Conservation (phyloP, 2,797 vertebrate species). For the Vireo griseus region DNA sequence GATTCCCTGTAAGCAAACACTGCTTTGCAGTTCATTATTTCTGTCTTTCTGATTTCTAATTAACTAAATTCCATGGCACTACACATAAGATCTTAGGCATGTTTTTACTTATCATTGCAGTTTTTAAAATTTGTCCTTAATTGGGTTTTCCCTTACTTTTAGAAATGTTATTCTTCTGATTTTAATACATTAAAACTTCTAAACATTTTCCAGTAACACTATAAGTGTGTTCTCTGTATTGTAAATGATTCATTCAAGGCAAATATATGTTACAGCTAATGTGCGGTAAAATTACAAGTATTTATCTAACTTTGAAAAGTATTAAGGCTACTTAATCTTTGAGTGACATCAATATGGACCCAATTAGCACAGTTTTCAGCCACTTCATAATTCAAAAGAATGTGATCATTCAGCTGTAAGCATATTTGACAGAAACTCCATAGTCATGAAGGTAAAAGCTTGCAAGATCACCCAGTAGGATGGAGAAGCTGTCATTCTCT, state of each 20-base stretch:
- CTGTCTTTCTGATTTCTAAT: not conserved
- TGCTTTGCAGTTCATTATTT: not conserved
- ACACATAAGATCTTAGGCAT: not conserved
- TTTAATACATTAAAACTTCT: not conserved
- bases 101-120: fast-evolving
- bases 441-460: slow-evolving; percentile 78
- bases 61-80: not conserved
- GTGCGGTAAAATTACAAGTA: slow-evolving; percentile 26
- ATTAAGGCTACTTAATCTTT: slow-evolving; percentile 68
- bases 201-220: not conserved
- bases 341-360: slow-evolving; percentile 68
- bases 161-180: not conserved
- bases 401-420: slow-evolving; percentile 76
- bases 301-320: slow-evolving; percentile 50
- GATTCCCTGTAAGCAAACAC: not conserved
- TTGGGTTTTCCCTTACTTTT: not conserved
- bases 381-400: slow-evolving; percentile 77
- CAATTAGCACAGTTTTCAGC: slow-evolving; percentile 76
- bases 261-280: not conserved
- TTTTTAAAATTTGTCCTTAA: not conserved
- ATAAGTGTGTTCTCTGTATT: not conserved
- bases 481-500: slow-evolving; percentile 76
- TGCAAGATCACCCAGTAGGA: slow-evolving; percentile 74
- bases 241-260: not conserved
- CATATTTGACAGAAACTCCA: slow-evolving; percentile 78